phyloP scores from a whole-genome alignment of 2,113 vertebrate genomes.

The Podilymbus podiceps region DNA sequence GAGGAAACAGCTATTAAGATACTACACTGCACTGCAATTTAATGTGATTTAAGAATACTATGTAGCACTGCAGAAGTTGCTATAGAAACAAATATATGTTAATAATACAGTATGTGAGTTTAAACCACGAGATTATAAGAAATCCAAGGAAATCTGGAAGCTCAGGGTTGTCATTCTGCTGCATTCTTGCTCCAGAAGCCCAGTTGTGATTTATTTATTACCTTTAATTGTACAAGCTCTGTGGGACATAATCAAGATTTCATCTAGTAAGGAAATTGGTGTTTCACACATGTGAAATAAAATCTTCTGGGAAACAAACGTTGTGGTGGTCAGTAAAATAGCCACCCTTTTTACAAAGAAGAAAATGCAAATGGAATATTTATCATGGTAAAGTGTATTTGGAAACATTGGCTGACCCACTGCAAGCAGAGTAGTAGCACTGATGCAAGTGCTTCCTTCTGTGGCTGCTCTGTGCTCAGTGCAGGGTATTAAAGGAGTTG shows the following conservation, averaged over 20 bases:
- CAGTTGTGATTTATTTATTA: background rate
- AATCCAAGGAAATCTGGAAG: background rate
- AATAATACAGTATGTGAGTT: background rate
- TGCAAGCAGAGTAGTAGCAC: background rate
- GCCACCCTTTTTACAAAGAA: background rate
- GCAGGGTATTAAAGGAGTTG: background rate
- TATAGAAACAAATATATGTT: constrained; percentile 33
- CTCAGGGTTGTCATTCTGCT: background rate
- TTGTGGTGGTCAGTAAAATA: background rate
- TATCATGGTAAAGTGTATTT: background rate
- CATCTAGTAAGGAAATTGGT: background rate
- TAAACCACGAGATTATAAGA: background rate
- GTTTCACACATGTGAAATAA: background rate
- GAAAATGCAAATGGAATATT: background rate
- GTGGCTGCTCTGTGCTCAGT: background rate
- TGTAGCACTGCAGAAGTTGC: background rate
- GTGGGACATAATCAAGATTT: background rate
- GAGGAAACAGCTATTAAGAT: background rate
- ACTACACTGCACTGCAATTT: background rate
- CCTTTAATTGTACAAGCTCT: background rate
- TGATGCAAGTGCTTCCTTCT: background rate
- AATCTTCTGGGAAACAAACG: background rate
- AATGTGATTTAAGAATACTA: background rate
- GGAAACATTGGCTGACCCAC: background rate
- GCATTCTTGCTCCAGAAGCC: background rate